A percentile compares a stretch with the other conserved stretches of the same genome.
Evolutionary conservation across 2,113 vertebrate genomes (phyloP).

Genomic region (Caretta caretta): DNA sequence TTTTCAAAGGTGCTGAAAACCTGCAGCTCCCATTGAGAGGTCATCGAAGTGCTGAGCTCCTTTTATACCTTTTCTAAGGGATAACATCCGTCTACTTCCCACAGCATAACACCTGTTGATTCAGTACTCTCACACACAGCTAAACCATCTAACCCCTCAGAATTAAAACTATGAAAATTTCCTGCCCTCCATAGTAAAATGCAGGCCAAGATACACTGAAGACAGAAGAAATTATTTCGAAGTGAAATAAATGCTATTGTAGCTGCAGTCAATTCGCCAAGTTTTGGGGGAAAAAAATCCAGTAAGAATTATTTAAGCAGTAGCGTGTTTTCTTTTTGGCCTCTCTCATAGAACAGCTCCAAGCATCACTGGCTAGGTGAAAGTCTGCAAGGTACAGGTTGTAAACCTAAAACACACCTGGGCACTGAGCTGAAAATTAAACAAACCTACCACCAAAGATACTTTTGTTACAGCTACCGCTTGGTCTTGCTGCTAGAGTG

Average conservation of each 20-base stretch:
- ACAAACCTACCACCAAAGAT: neutral
- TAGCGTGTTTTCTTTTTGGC: accelerated
- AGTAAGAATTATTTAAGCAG: neutral
- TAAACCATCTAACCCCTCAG: neutral
- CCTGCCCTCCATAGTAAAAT: neutral
- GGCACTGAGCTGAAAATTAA: neutral
- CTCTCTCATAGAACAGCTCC: neutral
- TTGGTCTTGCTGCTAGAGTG: neutral
- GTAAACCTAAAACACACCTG: neutral
- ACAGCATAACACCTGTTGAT: neutral
- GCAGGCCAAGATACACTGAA: neutral
- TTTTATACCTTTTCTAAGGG: neutral
- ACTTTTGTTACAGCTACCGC: neutral
- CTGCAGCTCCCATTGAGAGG: constrained; percentile 43
- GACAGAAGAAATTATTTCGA: neutral
- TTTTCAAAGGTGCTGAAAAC: constrained; percentile 51
- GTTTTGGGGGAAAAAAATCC: neutral
- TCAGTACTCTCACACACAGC: neutral
- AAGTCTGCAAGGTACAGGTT: neutral
- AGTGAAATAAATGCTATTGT: neutral
- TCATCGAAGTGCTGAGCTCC: constrained; percentile 15
- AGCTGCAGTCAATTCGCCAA: neutral
- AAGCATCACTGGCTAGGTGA: neutral
- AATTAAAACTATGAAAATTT: neutral
- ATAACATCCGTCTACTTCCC: accelerated